Conservation (phyloP, 2,888 invertebrate genomes). For the Erynnis tages region DNA sequence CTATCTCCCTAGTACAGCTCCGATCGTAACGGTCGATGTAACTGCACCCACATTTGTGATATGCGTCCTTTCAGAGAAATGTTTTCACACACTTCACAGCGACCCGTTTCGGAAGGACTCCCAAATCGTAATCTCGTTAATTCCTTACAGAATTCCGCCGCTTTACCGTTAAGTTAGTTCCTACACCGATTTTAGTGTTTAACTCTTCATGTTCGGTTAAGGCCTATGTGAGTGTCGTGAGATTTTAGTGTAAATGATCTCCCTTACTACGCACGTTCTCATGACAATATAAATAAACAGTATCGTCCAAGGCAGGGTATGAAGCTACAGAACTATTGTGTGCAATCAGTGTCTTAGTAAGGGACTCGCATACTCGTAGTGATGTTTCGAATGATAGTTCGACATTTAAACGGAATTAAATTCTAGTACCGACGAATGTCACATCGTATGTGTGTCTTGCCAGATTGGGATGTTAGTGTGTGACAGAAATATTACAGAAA, state of each 20-base stretch:
- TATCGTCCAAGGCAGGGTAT: slow-evolving; percentile 56
- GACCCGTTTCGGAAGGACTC: slow-evolving; percentile 7
- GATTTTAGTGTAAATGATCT: slow-evolving; percentile 30
- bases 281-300: slow-evolving; percentile 37
- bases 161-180: slow-evolving; percentile 46
- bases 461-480: slow-evolving; percentile 15
- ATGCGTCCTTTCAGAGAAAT: slow-evolving; percentile 16
- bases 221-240: slow-evolving; percentile 45
- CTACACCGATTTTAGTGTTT: slow-evolving; percentile 37
- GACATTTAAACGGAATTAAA: slow-evolving; percentile 17
- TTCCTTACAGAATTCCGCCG: slow-evolving; percentile 32
- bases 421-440: slow-evolving; percentile 18
- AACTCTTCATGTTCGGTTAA: slow-evolving; percentile 29
- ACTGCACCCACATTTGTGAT: slow-evolving; percentile 23
- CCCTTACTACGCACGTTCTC: slow-evolving; percentile 41
- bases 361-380: slow-evolving; percentile 33
- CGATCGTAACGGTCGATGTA: slow-evolving; percentile 7
- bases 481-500: slow-evolving; percentile 5
- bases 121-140: slow-evolving; percentile 22
- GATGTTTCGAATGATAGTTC: neutral
- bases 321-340: slow-evolving; percentile 29
- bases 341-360: slow-evolving; percentile 41
- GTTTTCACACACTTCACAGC: neutral
- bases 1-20: neutral
- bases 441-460: slow-evolving; percentile 16